Evolutionary conservation across 2,888 invertebrate species (phyloP), one percentile per base, ranked within the genome.

Genomic region (Acrobasis suavella): DNA sequence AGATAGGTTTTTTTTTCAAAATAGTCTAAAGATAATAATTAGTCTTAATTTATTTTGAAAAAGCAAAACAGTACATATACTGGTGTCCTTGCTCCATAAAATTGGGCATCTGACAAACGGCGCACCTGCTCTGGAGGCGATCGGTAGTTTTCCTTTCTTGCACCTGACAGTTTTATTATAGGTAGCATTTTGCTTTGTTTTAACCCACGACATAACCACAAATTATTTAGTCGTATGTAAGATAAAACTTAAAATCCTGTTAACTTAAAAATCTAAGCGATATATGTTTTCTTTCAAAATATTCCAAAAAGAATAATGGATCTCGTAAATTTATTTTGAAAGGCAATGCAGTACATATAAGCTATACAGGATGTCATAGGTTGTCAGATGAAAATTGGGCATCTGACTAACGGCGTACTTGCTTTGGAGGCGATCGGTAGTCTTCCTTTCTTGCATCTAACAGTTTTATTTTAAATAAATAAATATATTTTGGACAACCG

Each of bases 381-480:
- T n/a, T n/a, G n/a, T n/a, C 5, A 22, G 32, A 32, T 46, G 2
- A 60, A 59, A 38, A 51, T 52, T 52, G 9, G 39, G 37, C 32
- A 14, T 51, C n/a, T 52, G 60, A 60, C 14, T 54, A 52, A 60
- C 60, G 52, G 52, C 22, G 52, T 17, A 60, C 52, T 22, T 51
- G 60, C 16, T 14, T 8, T 14, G 32, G 37, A 52, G 17, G 9
- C 16, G 22, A 52, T 51, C 16, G 14, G 60, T 38, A 15, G 15
- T 15, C 54, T 51, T 51, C 15, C 52, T 52, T 60, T 32, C 52
- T 60, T 60, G 60, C 38, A 14, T 42, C 6, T 52, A 52, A 60
- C 60, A 52, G 60, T 60, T 60, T 60, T 60, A 60, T 60, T 60
- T n/a, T n/a, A n/a, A n/a, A n/a, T n/a, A n/a, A n/a, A n/a, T n/a